Base-by-base conservation (phyloP, 2,797 vertebrate genomes). In the Otus scops region DNA sequence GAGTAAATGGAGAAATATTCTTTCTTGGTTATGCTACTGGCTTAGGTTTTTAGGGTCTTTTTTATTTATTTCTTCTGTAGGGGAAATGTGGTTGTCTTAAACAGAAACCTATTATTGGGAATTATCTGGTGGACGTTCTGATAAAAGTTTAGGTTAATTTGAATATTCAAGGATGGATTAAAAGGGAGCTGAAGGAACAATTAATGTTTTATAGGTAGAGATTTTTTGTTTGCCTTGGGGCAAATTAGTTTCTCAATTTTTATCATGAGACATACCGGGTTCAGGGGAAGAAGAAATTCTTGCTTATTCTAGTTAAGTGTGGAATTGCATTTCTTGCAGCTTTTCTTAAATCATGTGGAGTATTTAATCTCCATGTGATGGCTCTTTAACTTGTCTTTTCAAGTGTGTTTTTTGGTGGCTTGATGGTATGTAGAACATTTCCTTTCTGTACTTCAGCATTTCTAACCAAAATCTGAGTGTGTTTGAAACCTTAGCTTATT, bases 341-440 rank as follows among this genome's bases (percentile, higher is more conserved):
- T 95, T 95, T 87, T 74, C 68, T 93, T 80, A 87, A 85, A 83
- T 86, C 51, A 43, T 22, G 34, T 75, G 18, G 47, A 64, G 39
- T 67, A 65, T 88, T 95, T 95, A 93, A 89, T 92, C 80, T 89
- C 70, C 41, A 16, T 45, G 38, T 63, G 88, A 91, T 94, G 51
- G 83, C 71, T 95, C 83, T 94, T 95, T 95, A 89, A 69, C 60
- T 95, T 93, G 79, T 93, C 94, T 90, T 95, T 95, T 90, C n/a
- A 91, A 95, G 93, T 86, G 78, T 92, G 71, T 85, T 89, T 97
- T 96, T 92, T 92, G 91, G 78, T 95, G 84, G 80, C 71, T 94
- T 89, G 95, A 77, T 96, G 95, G 93, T 92, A 96, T 97, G 95
- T 96, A 87, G 88, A 95, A 94, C 86, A 92, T 95, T 96, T 97